Evolutionary conservation across 2,113 vertebrate species (phyloP).

Genomic region (Lasiurus cinereus): DNA sequence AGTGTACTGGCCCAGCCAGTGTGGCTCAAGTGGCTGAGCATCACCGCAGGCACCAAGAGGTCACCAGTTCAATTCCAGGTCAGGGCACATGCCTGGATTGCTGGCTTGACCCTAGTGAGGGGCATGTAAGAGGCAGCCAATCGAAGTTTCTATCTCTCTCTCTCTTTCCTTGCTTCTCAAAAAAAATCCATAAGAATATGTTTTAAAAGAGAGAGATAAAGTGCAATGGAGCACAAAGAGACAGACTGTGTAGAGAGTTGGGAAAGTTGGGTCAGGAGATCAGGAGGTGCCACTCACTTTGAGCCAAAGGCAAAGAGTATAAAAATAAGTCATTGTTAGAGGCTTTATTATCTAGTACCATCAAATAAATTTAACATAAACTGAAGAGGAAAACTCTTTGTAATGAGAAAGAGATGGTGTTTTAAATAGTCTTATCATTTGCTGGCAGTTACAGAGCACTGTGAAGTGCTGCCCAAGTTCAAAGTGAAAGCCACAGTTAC

Average conservation of each 20-base stretch:
- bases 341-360: not conserved
- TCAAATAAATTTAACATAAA: not conserved
- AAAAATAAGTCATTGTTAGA: not conserved
- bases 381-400: not conserved
- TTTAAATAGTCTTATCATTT: not conserved
- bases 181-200: too few species aligned
- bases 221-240: not conserved
- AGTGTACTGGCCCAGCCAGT: not conserved
- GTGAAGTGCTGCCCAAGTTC: not conserved
- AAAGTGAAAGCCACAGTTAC: not conserved
- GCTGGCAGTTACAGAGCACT: slow-evolving; percentile 12
- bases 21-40: too few species aligned
- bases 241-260: not conserved
- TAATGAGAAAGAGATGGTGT: not conserved
- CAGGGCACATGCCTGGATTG: too few species aligned
- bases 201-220: not conserved
- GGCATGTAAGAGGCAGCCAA: too few species aligned
- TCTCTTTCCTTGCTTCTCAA: too few species aligned
- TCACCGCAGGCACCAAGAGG: too few species aligned
- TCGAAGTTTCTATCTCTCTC: too few species aligned
- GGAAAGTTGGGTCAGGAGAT: not conserved
- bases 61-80: too few species aligned
- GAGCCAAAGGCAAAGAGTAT: not conserved
- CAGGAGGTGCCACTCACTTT: not conserved
- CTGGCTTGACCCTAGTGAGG: too few species aligned